Base-by-base conservation (phyloP, 2,113 vertebrate genomes). In the Scomber scombrus region DNA sequence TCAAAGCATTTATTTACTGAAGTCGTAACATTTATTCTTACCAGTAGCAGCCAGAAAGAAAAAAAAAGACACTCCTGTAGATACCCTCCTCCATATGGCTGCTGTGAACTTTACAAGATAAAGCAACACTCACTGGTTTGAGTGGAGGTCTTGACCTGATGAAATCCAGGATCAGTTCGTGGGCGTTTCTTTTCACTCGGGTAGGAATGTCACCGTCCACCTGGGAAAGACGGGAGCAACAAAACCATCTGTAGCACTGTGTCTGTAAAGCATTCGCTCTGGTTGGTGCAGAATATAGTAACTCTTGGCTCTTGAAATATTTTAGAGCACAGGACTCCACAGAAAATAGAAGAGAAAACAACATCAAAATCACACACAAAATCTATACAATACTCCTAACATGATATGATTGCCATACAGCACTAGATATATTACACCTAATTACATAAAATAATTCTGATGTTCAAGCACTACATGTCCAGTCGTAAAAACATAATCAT, bases 81-180 rank as follows among this genome's bases (percentile, higher is more conserved):
- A 40, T 40, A 40, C 34, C 34, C 34, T 40, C 34, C 34, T 40
- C 34, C 23, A 50, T 26, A 34, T 4, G 5, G 3, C 31, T 23
- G 14, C 4, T 7, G 47, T 9, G 9, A 77, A 40, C 29, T 54
- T 51, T 26, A 34, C 31, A n/a, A 40, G 23, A 1, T 2, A 13
- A 52, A 62, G 50, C 40, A 26, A 11, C 23, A 89, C 94, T 94
- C 54, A 95, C 98, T 82, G 98, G 97, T 92, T 97, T 99, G 26
- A 99, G 94, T 0, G 98, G 98, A 1, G 97, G 98, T 57, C 97
- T 95, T 1, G 98, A 99, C 71, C 97, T 95, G 85, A 99, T 99
- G 87, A 98, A 99, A 57, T 99, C 97, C 2, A 99, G 92, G 18
- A 99, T 99, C 58, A 98, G 86, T 40, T 98, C 98, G 0, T 99